phyloP scores from a whole-genome alignment of 2,888 invertebrate genomes.

The Dicyrtoma fusca region DNA sequence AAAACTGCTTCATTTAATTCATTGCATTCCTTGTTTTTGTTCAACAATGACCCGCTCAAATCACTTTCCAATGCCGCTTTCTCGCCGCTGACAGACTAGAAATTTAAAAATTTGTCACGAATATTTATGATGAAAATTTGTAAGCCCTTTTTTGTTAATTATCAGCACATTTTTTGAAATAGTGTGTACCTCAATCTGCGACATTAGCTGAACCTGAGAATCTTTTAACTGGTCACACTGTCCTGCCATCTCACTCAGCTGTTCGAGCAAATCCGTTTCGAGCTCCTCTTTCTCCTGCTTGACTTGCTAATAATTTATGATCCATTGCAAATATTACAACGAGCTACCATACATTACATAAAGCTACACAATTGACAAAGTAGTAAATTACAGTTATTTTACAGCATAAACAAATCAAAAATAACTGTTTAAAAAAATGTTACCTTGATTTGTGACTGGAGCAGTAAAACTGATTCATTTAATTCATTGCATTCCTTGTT shows the following conservation, averaged over 20 bases:
- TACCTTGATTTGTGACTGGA: constrained; percentile 53
- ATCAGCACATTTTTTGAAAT: no score
- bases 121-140: no score
- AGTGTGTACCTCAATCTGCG: constrained; percentile 23
- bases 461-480: constrained; percentile 45
- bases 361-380: no score
- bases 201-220: constrained; percentile 3
- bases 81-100: constrained; percentile 49
- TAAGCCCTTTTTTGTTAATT: no score
- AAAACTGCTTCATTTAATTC: constrained; percentile 49
- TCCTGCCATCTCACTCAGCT: constrained; percentile 1
- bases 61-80: constrained; percentile 55
- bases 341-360: neutral
- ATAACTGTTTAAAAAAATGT: neutral
- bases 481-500: constrained; percentile 59
- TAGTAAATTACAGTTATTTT: neutral
- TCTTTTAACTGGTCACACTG: constrained; percentile 6
- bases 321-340: neutral
- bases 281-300: constrained; percentile 27
- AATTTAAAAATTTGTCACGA: no score
- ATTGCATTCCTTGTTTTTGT: constrained; percentile 60
- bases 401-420: no score
- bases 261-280: constrained; percentile 14
- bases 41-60: constrained; percentile 59
- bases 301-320: constrained; percentile 8